Base-by-base conservation (phyloP, 2,888 invertebrate genomes). In the Nymphalis c-album region DNA sequence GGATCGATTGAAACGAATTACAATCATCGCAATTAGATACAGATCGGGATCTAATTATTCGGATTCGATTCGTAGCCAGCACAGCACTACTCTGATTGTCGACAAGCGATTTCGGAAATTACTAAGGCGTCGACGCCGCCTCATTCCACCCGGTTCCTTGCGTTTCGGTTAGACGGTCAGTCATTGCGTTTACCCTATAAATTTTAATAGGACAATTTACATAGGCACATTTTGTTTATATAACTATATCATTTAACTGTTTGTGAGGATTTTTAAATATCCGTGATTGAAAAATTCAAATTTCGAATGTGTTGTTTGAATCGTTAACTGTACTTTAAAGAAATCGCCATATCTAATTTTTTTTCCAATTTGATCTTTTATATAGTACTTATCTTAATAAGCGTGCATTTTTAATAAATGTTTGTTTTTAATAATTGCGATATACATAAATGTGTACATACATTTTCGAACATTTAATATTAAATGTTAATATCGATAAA, bases 61-160 rank as follows among this genome's bases (percentile, higher is more conserved):
- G 81, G 80, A 83, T 86, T 87, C 85, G 81, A 79, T 76, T 79
- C 78, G 77, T 73, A 79, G 79, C 83, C 78, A 75, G 85, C 83
- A 74, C 87, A 85, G 86, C 90, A 88, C 87, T 87, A 87, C 82
- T 85, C 88, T 85, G 88, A 88, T 88, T 88, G 91, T 87, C 87
- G 90, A 86, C 89, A 83, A 85, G 86, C 89, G 91, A 90, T 90
- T 91, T 91, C 90, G 90, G 91, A 91, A 91, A 91, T 91, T 90
- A 86, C 90, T 86, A 90, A 90, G 90, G 88, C 89, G 86, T 82
- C 83, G 85, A 80, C 83, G 81, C 79, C 79, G 75, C 79, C 80
- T 78, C 70, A 75, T 77, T 76, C 81, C 73, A 71, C 76, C 80
- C 78, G 72, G 78, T 79, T 82, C 83, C 85, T 85, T 85, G 82